phyloP scores from a whole-genome alignment of 2,797 vertebrate species.

The Etheostoma perlongum region DNA sequence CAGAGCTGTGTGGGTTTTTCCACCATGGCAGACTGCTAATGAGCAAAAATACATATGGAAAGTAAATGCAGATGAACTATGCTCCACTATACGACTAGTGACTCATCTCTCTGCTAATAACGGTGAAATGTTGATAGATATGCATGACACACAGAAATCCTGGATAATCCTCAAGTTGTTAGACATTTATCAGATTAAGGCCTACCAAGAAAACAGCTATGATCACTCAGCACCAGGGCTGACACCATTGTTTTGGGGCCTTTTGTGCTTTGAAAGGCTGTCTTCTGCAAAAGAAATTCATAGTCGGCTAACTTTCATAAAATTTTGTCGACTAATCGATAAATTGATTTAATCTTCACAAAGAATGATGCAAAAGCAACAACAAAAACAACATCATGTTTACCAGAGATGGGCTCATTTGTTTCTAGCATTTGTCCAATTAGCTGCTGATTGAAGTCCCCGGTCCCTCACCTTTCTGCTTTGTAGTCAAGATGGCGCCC shows the following conservation, averaged over 20 bases:
- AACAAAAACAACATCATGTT: too few relatives aligned
- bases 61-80: constrained; percentile 8
- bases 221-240: background rate
- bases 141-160: constrained; percentile 32
- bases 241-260: background rate
- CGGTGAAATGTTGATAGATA: constrained; percentile 38
- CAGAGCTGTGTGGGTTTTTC: constrained; percentile 13
- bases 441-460: too few relatives aligned
- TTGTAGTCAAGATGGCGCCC: too few relatives aligned
- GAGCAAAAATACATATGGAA: constrained; percentile 24
- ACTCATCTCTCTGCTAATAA: constrained; percentile 42
- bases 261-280: background rate
- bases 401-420: too few relatives aligned
- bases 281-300: too few relatives aligned
- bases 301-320: too few relatives aligned
- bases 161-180: constrained; percentile 6
- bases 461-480: too few relatives aligned
- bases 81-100: constrained; percentile 19
- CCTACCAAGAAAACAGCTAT: background rate
- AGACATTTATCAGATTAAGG: constrained; percentile 1
- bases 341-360: too few relatives aligned
- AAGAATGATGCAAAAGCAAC: too few relatives aligned
- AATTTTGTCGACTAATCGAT: too few relatives aligned
- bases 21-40: constrained; percentile 33
- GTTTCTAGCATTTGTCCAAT: too few relatives aligned